Base-by-base conservation (phyloP, 2,888 invertebrate species). In the Leptura quadrifasciata region DNA sequence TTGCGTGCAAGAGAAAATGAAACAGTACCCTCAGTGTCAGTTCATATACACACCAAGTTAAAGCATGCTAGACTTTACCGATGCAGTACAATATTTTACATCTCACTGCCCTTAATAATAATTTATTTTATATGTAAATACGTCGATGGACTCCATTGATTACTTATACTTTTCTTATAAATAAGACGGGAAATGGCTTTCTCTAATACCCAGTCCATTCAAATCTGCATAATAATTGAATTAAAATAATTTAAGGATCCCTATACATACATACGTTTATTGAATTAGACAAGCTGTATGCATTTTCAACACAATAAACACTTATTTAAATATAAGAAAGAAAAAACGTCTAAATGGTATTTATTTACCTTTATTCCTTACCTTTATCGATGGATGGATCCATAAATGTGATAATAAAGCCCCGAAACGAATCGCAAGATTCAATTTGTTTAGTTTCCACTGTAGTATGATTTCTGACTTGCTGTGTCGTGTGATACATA, bases 281-380 rank as follows among this genome's bases (percentile, higher is more conserved):
- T 47, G n/a, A 47, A 18, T 39, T 63, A 35, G 18, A 31, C 17
- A 35, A 31, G 10, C 63, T 35, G 63, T 63, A 63, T 63, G 35
- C 63, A 63, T 63, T 63, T 63, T 63, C 63, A 63, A 63, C 63
- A 63, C 63, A 18, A 63, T 39, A 15, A 60, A 61, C 61, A 35
- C 20, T 9, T 39, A 35, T 63, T 63, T 63, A 52, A 58, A 57
- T 57, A 70, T 24, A 70, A 70, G 17, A 18, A 39, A 55, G 2
- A 35, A 63, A 31, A 63, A 21, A 15, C 10, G 17, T 12, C n/a
- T 47, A n/a, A 47, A n/a, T 47, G 5, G n/a, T n/a, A n/a, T n/a
- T 47, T 47, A 47, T 47, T 47, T 47, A 47, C n/a, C 39, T 39
- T 39, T 31, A 5, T 24, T 24, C 24, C 24, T 24, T 5, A 24